Evolutionary conservation across 2,113 vertebrate genomes (phyloP), one percentile per base, ranked within the genome.

Genomic region (Phoxinus phoxinus): DNA sequence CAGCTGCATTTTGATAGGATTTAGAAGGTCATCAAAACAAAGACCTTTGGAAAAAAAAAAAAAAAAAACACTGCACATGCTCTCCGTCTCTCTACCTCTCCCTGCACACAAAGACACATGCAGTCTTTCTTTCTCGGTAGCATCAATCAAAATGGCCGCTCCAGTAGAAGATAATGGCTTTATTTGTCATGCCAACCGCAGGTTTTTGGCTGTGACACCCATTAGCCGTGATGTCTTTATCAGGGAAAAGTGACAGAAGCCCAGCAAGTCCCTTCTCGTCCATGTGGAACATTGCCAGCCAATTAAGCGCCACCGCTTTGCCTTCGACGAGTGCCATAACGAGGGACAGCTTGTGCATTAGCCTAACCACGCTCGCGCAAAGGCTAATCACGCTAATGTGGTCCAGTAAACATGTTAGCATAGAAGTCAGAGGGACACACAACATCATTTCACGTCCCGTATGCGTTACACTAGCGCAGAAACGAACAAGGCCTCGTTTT

Each of bases 221-320:
- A 89, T 91, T 92, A 92, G 92, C 90, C 65, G 88, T 93, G 91
- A 94, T 92, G 92, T 93, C 92, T 94, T 93, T 91, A 95, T 94
- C 92, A 92, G 90, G 89, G 89, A 84, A 86, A 93, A 88, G 89
- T 92, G 92, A 93, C 92, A 93, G 93, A 92, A 90, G 92, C 93
- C 92, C 90, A 84, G 67, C 91, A 88, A 86, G 89, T 85, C 85
- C 87, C 82, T 46, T 87, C 84, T 87, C 81, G 69, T 89, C 87
- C 89, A 87, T 88, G 88, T 92, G 92, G 92, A 93, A 87, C 56
- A 48, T 88, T 88, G 94, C 93, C 93, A 93, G 90, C 88, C 91
- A 92, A 92, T 92, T 89, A 90, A 88, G 89, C 87, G 78, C 90
- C 89, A 86, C 15, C 17, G 89, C 87, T 87, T 89, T 35, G 79